phyloP scores from a whole-genome alignment of 2,888 invertebrate species.

The Folsomia manolachei region DNA sequence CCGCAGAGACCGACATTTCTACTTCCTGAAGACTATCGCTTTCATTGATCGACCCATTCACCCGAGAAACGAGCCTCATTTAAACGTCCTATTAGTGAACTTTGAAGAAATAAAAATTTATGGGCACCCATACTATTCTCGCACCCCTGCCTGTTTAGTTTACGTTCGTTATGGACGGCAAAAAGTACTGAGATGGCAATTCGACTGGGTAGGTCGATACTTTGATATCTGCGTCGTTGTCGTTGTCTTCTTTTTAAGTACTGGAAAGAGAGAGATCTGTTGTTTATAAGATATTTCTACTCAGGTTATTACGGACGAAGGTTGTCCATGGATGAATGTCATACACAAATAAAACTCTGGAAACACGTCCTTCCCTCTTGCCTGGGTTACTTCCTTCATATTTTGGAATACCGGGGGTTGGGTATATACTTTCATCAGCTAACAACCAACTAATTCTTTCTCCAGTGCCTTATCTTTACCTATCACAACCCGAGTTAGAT shows the following conservation, averaged over 20 bases:
- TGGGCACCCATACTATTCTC: neutral
- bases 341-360: no score
- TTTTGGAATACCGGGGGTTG: no score
- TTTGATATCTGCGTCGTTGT: neutral
- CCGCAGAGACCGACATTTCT: neutral
- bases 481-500: no score
- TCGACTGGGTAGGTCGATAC: neutral
- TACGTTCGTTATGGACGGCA: neutral
- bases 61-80: constrained; percentile 1
- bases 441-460: no score
- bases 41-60: constrained; percentile 12
- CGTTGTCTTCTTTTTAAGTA: neutral
- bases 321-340: neutral
- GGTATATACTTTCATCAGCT: no score
- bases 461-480: no score
- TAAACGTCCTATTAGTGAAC: constrained; percentile 5
- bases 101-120: constrained; percentile 6
- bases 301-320: neutral
- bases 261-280: neutral
- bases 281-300: neutral
- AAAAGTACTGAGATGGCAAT: neutral
- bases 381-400: neutral
- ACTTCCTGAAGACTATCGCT: constrained; percentile 6
- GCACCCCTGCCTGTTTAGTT: no score
- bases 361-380: no score